Evolutionary conservation across 1,140 invertebrate species (phyloP), one percentile per base, ranked within the genome.

Genomic region (Popillia japonica): DNA sequence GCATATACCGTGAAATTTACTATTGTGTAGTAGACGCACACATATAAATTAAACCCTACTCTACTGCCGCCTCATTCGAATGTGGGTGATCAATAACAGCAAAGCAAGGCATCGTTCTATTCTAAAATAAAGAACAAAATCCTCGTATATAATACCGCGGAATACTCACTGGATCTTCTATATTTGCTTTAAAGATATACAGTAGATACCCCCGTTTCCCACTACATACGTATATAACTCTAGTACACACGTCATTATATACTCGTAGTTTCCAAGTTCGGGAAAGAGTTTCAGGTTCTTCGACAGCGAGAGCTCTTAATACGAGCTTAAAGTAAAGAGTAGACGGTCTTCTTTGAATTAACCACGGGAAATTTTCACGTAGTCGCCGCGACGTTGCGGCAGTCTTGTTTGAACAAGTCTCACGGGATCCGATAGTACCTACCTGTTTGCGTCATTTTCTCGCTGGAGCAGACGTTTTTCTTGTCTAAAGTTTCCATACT

Each of bases 391-490:
- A 14, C 14, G 48, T 55, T 34, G 27, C 27, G 27, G 27, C 27
- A 34, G 1, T 4, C 27, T 41, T 22, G 14, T 59, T 76, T 34
- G 20, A 20, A 7, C 14, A 27, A 68, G 22, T 27, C 11, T 27
- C 14, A 6, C 20, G 7, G 61, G 10, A 48, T 48, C 8, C 22
- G 17, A 20, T 8, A 10, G 1, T 9, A 9, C 79, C 87, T 88
- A 88, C 92, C 94, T 59, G 94, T 94, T 88, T 96, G 95, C 0
- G 94, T 96, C 90, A 94, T 96, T 86, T 96, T 96, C 84, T 96
- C 95, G 68, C 92, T 94, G 22, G 93, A 95, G 86, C 94, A 95
- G 17, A 95, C 90, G 83, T 94, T 94, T 81, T 90, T 89, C 82
- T 91, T 90, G 72, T 89, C 88, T 40, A 86, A 80, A 48, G 82